phyloP scores from a whole-genome alignment of 1,140 invertebrate species.

The Cyclina sinensis region DNA sequence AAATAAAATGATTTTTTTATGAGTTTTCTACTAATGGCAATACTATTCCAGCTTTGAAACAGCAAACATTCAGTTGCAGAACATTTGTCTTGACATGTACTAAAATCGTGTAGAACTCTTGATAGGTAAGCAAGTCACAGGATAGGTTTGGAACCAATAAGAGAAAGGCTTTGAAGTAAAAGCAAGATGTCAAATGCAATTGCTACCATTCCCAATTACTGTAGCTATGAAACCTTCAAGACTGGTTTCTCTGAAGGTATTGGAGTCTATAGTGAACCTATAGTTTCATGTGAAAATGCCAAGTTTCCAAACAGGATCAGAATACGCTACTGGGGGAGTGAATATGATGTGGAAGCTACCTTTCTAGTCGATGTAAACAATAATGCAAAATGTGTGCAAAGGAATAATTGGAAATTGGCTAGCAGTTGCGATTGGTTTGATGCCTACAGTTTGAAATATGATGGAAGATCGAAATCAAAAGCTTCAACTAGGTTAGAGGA shows the following conservation, averaged over 20 bases:
- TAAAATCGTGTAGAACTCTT: conserved; percentile 11
- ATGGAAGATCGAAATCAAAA: not conserved
- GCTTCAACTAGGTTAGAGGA: not conserved
- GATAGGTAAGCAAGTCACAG: not conserved
- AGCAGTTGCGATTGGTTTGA: conserved; percentile 55
- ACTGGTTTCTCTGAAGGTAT: conserved; percentile 61
- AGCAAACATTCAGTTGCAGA: too few relatives aligned
- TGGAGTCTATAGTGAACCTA: not conserved
- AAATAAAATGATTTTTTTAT: too few relatives aligned
- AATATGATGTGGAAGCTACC: conserved; percentile 5
- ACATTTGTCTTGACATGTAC: too few relatives aligned
- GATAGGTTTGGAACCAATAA: not conserved
- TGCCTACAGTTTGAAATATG: conserved; percentile 56
- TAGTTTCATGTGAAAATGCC: not conserved
- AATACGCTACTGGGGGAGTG: not conserved
- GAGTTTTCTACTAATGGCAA: too few relatives aligned
- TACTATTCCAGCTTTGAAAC: too few relatives aligned
- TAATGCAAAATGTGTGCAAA: conserved; percentile 43
- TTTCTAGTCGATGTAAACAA: conserved; percentile 26
- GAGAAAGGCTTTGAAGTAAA: conserved; percentile 5
- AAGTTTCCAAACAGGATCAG: not conserved
- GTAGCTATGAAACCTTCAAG: conserved; percentile 62
- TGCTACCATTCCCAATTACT: conserved; percentile 63
- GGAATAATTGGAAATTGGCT: not conserved
- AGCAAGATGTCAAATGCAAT: conserved; percentile 52